Evolutionary conservation across 1,140 invertebrate genomes (phyloP), one percentile per base, ranked within the genome.

Genomic region (Apis florea): DNA sequence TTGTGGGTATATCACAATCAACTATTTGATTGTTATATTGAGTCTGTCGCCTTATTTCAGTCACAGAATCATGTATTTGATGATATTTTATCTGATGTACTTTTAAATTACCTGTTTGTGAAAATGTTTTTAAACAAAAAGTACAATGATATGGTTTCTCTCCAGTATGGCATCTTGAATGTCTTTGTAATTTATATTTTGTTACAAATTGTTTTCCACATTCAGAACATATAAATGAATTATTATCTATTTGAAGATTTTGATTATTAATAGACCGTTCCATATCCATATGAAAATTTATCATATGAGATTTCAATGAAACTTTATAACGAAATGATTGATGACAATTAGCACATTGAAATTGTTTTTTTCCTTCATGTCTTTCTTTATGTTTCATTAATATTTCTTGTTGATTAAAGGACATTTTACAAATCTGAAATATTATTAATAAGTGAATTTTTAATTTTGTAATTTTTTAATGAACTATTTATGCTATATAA

Each of bases 61-160:
- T 75, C 49, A 91, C 76, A 8, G 89, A 26, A 72, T 83, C 85
- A 2, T 83, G 71, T 31, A 90, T 88, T 71, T 91, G 86, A 71
- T 92, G 89, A 84, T 93, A 89, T 78, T 94, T 92, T 1, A 86
- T 49, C 66, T 91, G 90, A 83, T 96, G 95, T 24, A 94, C 94
- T 89, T 95, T 95, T 1, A 96, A 90, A 89, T 95, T 95, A 12
- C 95, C 93, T 61, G 95, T 95, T 88, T 96, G 95, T 0, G 95
- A 95, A 84, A 96, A 96, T 5, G 93, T 92, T 8, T 93, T 89
- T 61, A 93, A 89, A 90, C 95, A 95, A 83, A 94, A 94, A 47
- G 90, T 90, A 88, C 95, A 95, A 51, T 86, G 90, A 86, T 94
- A 94, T 1, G 94, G 94, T 64, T 93, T 92, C 85, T 95, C 94